Evolutionary conservation across 2,888 invertebrate genomes (phyloP).

Genomic region (Dynastes maya): DNA sequence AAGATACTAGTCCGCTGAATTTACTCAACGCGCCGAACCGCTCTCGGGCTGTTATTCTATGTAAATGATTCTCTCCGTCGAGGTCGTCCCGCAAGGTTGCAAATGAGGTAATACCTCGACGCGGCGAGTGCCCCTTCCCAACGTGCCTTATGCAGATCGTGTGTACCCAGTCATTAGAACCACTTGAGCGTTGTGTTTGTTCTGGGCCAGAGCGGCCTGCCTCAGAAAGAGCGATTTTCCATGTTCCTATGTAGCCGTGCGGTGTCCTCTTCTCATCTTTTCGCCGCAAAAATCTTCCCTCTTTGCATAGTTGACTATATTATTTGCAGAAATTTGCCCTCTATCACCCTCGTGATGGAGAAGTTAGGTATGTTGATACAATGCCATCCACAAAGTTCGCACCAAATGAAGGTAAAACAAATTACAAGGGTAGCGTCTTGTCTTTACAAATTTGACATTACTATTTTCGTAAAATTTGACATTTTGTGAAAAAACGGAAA

Average conservation of each 20-base stretch:
- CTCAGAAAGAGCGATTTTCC: constrained; percentile 43
- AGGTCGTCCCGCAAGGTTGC: constrained; percentile 66
- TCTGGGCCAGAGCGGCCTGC: constrained; percentile 52
- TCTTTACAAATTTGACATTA: too few relatives aligned
- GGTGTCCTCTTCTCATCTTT: neutral
- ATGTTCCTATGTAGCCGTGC: constrained; percentile 1
- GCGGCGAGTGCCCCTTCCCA: constrained; percentile 44
- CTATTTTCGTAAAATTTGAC: too few relatives aligned
- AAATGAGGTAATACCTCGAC: constrained; percentile 64
- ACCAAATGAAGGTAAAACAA: too few relatives aligned
- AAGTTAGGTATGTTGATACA: neutral
- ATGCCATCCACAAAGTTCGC: too few relatives aligned
- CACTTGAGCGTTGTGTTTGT: constrained; percentile 68
- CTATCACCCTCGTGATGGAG: neutral
- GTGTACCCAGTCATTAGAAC: constrained; percentile 69
- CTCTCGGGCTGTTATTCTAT: constrained; percentile 68
- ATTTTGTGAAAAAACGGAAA: too few relatives aligned
- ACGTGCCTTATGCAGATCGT: constrained; percentile 66
- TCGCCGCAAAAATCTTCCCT: constrained; percentile 12
- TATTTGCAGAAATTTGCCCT: neutral
- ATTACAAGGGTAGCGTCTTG: too few relatives aligned
- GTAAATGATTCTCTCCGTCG: constrained; percentile 64
- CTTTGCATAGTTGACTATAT: too few relatives aligned
- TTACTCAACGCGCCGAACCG: constrained; percentile 58
- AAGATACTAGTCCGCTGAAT: constrained; percentile 59